Evolutionary conservation across 2,797 vertebrate genomes (phyloP).

Genomic region (Gila robusta): DNA sequence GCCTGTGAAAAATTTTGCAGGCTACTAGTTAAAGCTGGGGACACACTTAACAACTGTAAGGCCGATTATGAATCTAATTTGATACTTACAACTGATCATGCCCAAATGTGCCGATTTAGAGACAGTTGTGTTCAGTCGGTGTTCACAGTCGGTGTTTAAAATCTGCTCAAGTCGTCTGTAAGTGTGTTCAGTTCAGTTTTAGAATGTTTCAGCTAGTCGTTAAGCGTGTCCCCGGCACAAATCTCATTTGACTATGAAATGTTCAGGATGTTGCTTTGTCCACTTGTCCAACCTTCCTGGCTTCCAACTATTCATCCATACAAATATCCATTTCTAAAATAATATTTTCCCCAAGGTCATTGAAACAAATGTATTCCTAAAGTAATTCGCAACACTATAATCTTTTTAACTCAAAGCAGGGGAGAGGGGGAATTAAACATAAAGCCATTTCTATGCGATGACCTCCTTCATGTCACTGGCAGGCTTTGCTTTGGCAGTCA

Average conservation of each 20-base stretch:
- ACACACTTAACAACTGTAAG: too few relatives aligned
- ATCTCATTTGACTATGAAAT: not conserved
- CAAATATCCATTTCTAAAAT: not conserved
- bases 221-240: too few relatives aligned
- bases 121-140: too few relatives aligned
- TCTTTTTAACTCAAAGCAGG: not conserved
- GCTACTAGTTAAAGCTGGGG: not conserved
- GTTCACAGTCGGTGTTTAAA: too few relatives aligned
- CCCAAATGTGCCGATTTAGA: too few relatives aligned
- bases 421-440: not conserved
- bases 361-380: not conserved
- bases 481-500: constrained; percentile 22
- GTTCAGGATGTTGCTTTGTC: not conserved
- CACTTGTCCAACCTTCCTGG: not conserved
- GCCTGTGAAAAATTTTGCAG: not conserved
- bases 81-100: too few relatives aligned
- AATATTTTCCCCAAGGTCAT: not conserved
- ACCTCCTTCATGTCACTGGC: not conserved
- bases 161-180: too few relatives aligned
- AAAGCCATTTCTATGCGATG: not conserved
- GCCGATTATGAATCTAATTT: too few relatives aligned
- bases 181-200: too few relatives aligned
- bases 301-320: not conserved
- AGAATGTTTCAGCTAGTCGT: too few relatives aligned
- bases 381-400: not conserved